These are phyloP conservation scores for Cyrtodaria siliqua DNA, from an alignment of 2,888 invertebrate genomes.

Conservation along the genomic window DNA sequence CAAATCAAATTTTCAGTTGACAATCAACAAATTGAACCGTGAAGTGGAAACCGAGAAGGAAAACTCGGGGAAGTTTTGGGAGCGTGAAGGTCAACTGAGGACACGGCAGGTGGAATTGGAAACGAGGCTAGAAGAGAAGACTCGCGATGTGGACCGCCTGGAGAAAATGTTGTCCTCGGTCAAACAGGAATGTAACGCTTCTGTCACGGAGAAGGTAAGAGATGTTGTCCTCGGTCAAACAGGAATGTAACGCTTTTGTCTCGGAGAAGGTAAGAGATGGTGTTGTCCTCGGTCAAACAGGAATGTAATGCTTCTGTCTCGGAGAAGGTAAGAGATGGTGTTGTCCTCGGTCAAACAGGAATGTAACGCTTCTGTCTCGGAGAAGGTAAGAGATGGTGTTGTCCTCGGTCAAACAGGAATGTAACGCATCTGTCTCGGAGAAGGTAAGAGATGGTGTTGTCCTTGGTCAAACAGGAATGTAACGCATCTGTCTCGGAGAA, in stretches of 20 bases:
- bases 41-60: slow-evolving; percentile 76
- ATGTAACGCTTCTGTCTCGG: too few species aligned
- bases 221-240: slow-evolving; percentile 71
- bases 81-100: slow-evolving; percentile 74
- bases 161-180: slow-evolving; percentile 78
- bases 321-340: too few species aligned
- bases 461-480: too few species aligned
- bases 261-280: slow-evolving; percentile 71
- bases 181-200: slow-evolving; percentile 79
- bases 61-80: slow-evolving; percentile 69
- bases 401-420: too few species aligned
- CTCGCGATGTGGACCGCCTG: slow-evolving; percentile 77
- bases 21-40: slow-evolving; percentile 58
- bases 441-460: too few species aligned
- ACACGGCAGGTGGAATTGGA: slow-evolving; percentile 71
- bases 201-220: slow-evolving; percentile 76
- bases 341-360: too few species aligned
- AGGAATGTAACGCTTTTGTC: slow-evolving; percentile 78
- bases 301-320: too few species aligned
- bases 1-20: slow-evolving; percentile 32
- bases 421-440: too few species aligned
- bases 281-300: too few species aligned
- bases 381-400: too few species aligned
- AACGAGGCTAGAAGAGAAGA: slow-evolving; percentile 74
- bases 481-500: too few species aligned